Conservation (phyloP, 2,113 vertebrate genomes). For the Danionella cerebrum region DNA sequence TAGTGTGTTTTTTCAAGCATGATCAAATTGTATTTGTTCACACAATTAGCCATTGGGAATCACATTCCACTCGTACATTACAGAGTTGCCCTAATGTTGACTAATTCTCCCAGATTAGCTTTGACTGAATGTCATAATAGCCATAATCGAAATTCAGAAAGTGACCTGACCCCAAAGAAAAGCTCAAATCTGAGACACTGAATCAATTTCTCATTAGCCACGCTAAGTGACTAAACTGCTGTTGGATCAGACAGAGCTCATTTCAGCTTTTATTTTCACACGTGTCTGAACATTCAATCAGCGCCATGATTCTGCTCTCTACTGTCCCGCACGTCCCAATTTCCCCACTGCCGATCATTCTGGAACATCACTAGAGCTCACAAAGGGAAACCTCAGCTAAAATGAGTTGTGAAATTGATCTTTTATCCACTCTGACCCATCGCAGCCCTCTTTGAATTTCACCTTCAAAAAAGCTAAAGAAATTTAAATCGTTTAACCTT, state of each 20-base stretch:
- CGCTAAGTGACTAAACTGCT: not conserved
- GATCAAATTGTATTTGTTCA: too few relatives aligned
- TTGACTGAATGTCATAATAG: not conserved
- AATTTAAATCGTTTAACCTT: not conserved
- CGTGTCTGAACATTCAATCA: not conserved
- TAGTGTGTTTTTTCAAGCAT: too few relatives aligned
- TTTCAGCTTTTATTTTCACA: not conserved
- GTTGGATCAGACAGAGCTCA: not conserved
- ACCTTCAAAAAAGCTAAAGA: not conserved
- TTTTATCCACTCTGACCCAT: not conserved
- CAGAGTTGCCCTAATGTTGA: not conserved
- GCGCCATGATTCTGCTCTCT: not conserved
- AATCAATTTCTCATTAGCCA: constrained; percentile 2
- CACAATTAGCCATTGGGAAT: too few relatives aligned
- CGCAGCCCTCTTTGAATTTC: not conserved
- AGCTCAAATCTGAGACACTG: not conserved
- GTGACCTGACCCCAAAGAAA: not conserved
- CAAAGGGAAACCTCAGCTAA: not conserved
- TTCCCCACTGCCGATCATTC: not conserved
- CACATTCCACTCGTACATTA: too few relatives aligned
- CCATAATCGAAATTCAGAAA: not conserved
- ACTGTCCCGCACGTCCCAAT: not conserved
- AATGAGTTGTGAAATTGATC: constrained; percentile 2
- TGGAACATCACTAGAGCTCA: not conserved
- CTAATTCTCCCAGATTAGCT: not conserved